Percentiles rank a stretch among this genome's conserved stretches.
Conservation (phyloP, 2,113 vertebrate genomes). For the Podiceps cristatus region DNA sequence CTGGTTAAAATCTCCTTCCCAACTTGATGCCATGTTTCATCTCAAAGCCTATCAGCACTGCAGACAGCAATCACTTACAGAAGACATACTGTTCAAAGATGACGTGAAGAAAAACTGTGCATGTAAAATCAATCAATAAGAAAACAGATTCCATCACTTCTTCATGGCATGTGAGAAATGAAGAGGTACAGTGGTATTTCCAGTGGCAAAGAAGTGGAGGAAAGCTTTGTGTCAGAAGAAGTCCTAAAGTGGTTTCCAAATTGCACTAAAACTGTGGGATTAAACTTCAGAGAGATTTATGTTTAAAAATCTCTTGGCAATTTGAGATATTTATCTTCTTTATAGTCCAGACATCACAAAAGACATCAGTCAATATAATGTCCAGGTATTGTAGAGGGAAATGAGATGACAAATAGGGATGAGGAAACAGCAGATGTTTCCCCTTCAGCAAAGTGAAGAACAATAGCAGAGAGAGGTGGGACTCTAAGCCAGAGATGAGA, state of each 20-base stretch:
- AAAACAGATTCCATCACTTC: constrained; percentile 23
- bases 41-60: neutral
- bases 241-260: constrained; percentile 58
- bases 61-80: neutral
- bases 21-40: neutral
- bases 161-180: constrained; percentile 25
- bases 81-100: neutral
- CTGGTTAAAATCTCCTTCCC: neutral
- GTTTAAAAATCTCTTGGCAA: constrained; percentile 35
- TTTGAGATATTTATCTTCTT: constrained; percentile 54
- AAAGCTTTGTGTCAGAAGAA: constrained; percentile 35
- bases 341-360: constrained; percentile 57
- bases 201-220: constrained; percentile 27
- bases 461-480: constrained; percentile 40
- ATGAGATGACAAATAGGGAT: constrained; percentile 44
- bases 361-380: constrained; percentile 46
- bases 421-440: constrained; percentile 74
- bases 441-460: constrained; percentile 68
- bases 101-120: constrained; percentile 16
- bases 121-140: constrained; percentile 23
- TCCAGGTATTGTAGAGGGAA: constrained; percentile 53
- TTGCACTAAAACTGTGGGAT: constrained; percentile 49
- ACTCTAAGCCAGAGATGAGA: constrained; percentile 29
- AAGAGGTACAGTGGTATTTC: constrained; percentile 18
- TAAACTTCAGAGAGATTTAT: constrained; percentile 68